phyloP scores from a whole-genome alignment of 2,797 vertebrate genomes.

The Dermochelys coriacea region DNA sequence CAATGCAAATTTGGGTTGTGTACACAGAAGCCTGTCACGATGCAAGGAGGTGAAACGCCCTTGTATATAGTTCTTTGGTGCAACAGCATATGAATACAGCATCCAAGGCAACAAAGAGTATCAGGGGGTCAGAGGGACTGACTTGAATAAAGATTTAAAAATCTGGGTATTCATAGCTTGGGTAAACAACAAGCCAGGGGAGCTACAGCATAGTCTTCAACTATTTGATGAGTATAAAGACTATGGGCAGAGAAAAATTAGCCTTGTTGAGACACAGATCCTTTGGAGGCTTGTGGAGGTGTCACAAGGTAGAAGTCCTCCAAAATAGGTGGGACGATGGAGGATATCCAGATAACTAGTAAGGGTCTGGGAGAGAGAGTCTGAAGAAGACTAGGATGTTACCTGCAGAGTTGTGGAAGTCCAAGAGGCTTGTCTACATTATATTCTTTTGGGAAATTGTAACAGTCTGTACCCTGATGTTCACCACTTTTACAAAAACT shows the following conservation, averaged over 20 bases:
- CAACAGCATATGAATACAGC: not conserved
- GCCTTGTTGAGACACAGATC: not conserved
- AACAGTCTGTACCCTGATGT: not conserved
- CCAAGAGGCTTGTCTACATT: not conserved
- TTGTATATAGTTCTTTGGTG: not conserved
- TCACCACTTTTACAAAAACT: not conserved
- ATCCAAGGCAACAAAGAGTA: not conserved
- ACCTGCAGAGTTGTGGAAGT: not conserved
- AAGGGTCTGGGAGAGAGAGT: not conserved
- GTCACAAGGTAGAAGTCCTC: not conserved
- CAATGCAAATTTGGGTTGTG: not conserved
- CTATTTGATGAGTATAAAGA: not conserved
- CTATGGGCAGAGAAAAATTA: not conserved
- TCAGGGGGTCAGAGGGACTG: not conserved
- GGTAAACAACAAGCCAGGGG: not conserved
- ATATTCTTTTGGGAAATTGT: not conserved
- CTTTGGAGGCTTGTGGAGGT: not conserved
- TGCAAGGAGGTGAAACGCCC: not conserved
- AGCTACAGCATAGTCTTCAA: not conserved
- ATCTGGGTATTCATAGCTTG: not conserved
- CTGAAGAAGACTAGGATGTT: not conserved
- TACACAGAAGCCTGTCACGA: not conserved
- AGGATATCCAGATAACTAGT: not conserved
- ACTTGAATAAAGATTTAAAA: not conserved
- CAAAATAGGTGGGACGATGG: not conserved